Evolutionary conservation across 1,140 invertebrate species (phyloP).

Genomic region (Cyclargus thomasi): DNA sequence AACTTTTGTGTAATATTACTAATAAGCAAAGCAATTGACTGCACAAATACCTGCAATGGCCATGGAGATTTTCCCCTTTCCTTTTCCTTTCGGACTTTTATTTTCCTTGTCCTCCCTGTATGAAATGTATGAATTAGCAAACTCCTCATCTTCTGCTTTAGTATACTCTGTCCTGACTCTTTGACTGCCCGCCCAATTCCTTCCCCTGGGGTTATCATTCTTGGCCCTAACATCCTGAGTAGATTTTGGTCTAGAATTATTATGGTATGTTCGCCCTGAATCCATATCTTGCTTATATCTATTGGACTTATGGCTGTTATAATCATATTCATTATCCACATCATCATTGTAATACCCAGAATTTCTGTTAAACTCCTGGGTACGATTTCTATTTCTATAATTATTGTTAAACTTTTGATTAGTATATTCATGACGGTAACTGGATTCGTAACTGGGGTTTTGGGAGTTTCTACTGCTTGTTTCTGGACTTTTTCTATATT

Average conservation of each 20-base stretch:
- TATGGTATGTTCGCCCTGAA: slow-evolving; percentile 52
- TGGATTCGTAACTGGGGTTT: neutral
- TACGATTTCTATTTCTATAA: slow-evolving; percentile 12
- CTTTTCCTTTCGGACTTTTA: slow-evolving; percentile 38
- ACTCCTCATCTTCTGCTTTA: slow-evolving; percentile 55
- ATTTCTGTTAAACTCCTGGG: neutral
- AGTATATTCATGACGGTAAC: slow-evolving; percentile 22
- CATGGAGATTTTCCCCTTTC: slow-evolving; percentile 23
- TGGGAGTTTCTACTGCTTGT: neutral
- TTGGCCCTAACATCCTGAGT: slow-evolving; percentile 52
- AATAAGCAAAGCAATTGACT: neutral
- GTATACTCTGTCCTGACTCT: slow-evolving; percentile 45
- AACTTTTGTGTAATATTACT: too few relatives aligned
- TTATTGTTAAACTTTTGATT: slow-evolving; percentile 26
- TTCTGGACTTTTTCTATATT: slow-evolving; percentile 5
- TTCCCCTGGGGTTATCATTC: slow-evolving; percentile 40
- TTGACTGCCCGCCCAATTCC: slow-evolving; percentile 51
- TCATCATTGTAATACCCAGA: slow-evolving; percentile 19
- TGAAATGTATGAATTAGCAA: slow-evolving; percentile 51
- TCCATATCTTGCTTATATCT: slow-evolving; percentile 52
- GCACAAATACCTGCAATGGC: neutral
- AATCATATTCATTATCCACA: slow-evolving; percentile 31
- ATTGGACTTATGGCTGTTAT: slow-evolving; percentile 40
- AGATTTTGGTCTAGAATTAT: slow-evolving; percentile 50
- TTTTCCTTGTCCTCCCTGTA: slow-evolving; percentile 43